Conservation (phyloP, 37 sponge, comb jelly and placozoan genomes). For the Ephydatia muelleri region DNA sequence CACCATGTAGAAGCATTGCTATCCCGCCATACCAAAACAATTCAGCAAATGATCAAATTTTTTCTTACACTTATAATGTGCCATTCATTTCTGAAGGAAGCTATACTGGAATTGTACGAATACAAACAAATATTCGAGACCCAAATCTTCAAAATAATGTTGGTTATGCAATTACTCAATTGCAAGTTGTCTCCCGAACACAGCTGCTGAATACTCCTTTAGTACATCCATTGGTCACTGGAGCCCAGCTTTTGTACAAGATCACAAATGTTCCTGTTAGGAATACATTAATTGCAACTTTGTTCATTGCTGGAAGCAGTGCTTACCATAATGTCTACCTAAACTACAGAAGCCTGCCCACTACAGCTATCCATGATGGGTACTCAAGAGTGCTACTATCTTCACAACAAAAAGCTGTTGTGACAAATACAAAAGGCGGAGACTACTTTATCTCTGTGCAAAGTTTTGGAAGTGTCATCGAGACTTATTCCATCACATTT, state of each 20-base stretch:
- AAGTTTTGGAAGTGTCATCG: background rate
- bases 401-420: slow-evolving; percentile 14
- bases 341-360: slow-evolving; percentile 17
- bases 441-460: slow-evolving; percentile 20
- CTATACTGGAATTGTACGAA: slow-evolving; percentile 30
- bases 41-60: background rate
- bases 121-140: slow-evolving; percentile 37
- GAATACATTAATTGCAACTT: slow-evolving; percentile 18
- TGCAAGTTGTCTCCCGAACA: background rate
- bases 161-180: background rate
- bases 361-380: slow-evolving; percentile 34
- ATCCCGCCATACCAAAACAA: slow-evolving; percentile 8
- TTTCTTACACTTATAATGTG: background rate
- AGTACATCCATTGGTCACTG: background rate
- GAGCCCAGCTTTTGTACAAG: slow-evolving; percentile 17
- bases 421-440: slow-evolving; percentile 21
- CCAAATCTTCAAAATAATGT: slow-evolving; percentile 26
- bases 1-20: slow-evolving; percentile 6
- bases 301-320: background rate
- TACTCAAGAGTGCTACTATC: slow-evolving; percentile 9
- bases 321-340: slow-evolving; percentile 27
- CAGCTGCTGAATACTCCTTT: background rate
- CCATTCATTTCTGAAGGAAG: slow-evolving; percentile 18
- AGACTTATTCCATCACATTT: background rate
- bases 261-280: slow-evolving; percentile 31